Conservation (phyloP, 2,888 invertebrate species). For the Calameuta pallipes region DNA sequence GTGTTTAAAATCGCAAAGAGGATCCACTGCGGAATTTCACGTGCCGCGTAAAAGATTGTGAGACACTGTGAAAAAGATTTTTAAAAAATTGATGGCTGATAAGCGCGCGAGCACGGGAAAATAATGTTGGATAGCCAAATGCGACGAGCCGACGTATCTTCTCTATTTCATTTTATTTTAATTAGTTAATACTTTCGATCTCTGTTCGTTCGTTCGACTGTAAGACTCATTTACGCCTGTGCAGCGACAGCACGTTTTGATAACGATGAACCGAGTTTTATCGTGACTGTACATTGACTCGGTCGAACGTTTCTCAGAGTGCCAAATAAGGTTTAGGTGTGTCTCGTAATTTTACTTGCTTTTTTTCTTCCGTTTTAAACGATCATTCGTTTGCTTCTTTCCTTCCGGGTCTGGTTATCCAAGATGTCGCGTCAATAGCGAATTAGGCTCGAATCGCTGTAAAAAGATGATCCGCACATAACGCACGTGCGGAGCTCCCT, state of each 20-base stretch:
- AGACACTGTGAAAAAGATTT: not conserved
- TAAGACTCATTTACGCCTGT: not conserved
- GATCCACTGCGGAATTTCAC: not conserved
- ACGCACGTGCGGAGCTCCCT: conserved; percentile 38
- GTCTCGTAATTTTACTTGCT: conserved; percentile 15
- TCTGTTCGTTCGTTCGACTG: not conserved
- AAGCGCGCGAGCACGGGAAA: not conserved
- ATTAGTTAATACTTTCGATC: not conserved
- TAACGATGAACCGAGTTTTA: not conserved
- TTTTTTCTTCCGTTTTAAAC: not conserved
- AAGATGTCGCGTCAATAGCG: not conserved
- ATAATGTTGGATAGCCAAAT: conserved; percentile 4
- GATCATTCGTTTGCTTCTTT: not conserved
- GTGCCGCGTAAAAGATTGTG: not conserved
- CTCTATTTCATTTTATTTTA: not conserved
- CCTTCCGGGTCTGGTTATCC: conserved; percentile 14
- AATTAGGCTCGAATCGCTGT: not conserved
- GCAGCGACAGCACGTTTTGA: not conserved
- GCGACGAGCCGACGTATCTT: not conserved
- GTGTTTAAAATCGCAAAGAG: not conserved
- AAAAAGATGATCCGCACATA: not conserved
- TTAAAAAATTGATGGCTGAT: not conserved
- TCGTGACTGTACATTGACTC: conserved; percentile 22
- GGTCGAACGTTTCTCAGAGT: conserved; percentile 59
- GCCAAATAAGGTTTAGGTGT: conserved; percentile 53